Conservation (phyloP, 2,113 vertebrate genomes). For the Zosterops hypoxanthus region DNA sequence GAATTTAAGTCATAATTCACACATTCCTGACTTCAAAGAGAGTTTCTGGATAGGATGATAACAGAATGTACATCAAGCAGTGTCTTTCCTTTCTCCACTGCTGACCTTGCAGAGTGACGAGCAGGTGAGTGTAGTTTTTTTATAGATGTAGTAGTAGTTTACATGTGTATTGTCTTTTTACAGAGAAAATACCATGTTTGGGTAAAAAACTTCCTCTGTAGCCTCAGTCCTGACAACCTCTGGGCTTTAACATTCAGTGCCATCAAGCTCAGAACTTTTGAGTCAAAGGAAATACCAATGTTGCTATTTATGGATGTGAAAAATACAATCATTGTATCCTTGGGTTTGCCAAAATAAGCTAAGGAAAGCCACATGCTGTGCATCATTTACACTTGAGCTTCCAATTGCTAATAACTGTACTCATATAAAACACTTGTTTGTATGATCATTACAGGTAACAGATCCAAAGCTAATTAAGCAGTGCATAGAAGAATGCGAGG, state of each 20-base stretch:
- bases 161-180: not conserved
- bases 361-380: not conserved
- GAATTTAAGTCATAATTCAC: not conserved
- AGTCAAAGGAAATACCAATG: not conserved
- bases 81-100: not conserved
- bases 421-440: not conserved
- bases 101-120: not conserved
- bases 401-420: not conserved
- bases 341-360: not conserved
- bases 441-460: slow-evolving; percentile 77
- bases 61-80: not conserved
- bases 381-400: not conserved
- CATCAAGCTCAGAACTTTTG: not conserved
- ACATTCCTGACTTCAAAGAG: not conserved
- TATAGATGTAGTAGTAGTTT: not conserved
- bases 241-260: not conserved
- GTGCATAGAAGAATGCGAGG: slow-evolving; percentile 89
- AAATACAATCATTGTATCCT: not conserved
- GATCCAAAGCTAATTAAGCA: slow-evolving; percentile 82
- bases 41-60: not conserved
- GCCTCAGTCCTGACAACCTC: not conserved
- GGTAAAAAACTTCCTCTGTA: not conserved
- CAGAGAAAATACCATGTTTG: not conserved
- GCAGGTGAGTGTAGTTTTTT: not conserved
- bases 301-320: slow-evolving; percentile 41